Percentiles rank a stretch among this genome's conserved stretches.
These are phyloP conservation scores for Eospalax fontanierii DNA, from an alignment of 2,797 vertebrate species.

Conservation along the genomic window DNA sequence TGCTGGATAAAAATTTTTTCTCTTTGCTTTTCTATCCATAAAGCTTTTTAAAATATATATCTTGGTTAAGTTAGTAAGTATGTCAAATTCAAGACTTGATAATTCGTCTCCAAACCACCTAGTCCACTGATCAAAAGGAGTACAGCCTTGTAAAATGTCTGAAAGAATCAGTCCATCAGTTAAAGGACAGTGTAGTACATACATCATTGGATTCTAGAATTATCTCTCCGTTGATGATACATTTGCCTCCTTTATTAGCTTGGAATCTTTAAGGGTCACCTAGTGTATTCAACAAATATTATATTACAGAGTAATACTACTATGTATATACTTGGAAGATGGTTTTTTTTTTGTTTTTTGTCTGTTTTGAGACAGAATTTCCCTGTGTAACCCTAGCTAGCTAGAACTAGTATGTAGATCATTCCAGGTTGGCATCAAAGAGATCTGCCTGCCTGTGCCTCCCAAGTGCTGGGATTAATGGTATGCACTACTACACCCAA, in stretches of 20 bases:
- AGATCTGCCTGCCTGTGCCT: too few relatives aligned
- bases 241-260: neutral
- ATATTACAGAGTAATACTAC: neutral
- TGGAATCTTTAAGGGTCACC: neutral
- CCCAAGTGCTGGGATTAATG: too few relatives aligned
- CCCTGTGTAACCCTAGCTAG: too few relatives aligned
- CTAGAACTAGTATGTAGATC: too few relatives aligned
- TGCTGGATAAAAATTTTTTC: neutral
- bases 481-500: too few relatives aligned
- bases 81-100: neutral
- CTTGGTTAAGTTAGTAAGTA: neutral
- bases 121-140: neutral
- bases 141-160: neutral
- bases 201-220: neutral
- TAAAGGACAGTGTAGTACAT: neutral
- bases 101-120: neutral
- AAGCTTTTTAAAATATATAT: neutral
- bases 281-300: neutral
- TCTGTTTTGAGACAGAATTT: too few relatives aligned
- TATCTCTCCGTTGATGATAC: neutral
- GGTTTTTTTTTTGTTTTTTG: too few relatives aligned
- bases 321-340: neutral
- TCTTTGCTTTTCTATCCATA: neutral
- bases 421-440: too few relatives aligned
- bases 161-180: neutral